phyloP scores from a whole-genome alignment of 1,140 invertebrate genomes.

The Trichogramma pretiosum region DNA sequence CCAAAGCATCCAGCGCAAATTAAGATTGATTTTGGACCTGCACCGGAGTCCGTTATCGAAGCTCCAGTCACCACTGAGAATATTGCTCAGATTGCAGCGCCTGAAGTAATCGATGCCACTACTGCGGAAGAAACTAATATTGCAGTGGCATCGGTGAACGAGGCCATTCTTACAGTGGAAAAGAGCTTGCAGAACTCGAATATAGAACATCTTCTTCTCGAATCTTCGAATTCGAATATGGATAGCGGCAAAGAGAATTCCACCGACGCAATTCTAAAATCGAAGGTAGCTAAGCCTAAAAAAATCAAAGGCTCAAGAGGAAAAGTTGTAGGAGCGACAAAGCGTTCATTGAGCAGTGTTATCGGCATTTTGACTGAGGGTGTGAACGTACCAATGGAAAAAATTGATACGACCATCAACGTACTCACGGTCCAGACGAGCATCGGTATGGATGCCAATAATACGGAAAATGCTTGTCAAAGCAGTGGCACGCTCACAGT shows the following conservation, averaged over 20 bases:
- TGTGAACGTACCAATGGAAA: conserved; percentile 38
- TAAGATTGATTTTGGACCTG: too few relatives aligned
- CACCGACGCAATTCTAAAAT: conserved; percentile 33
- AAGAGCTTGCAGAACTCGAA: conserved; percentile 28
- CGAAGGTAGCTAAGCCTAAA: conserved; percentile 33
- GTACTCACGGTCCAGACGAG: conserved; percentile 37
- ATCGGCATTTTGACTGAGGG: conserved; percentile 43
- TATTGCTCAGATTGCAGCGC: too few relatives aligned
- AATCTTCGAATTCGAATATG: conserved; percentile 39
- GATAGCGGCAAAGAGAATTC: conserved; percentile 44
- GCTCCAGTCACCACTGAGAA: neutral
- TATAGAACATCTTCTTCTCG: conserved; percentile 34
- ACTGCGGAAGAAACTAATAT: too few relatives aligned
- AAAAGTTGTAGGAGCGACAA: conserved; percentile 19
- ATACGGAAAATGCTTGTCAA: conserved; percentile 19
- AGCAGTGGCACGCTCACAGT: conserved; percentile 16
- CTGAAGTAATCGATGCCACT: too few relatives aligned
- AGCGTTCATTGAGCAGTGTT: conserved; percentile 37
- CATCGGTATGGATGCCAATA: conserved; percentile 10
- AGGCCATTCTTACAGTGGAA: too few relatives aligned
- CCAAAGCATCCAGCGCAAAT: too few relatives aligned
- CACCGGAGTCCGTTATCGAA: neutral
- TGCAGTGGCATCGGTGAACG: too few relatives aligned
- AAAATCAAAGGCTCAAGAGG: conserved; percentile 35
- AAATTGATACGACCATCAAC: conserved; percentile 34